Percentiles rank a stretch among this genome's conserved stretches.
Conservation (phyloP, 2,797 vertebrate species). For the Phoebastria nigripes region DNA sequence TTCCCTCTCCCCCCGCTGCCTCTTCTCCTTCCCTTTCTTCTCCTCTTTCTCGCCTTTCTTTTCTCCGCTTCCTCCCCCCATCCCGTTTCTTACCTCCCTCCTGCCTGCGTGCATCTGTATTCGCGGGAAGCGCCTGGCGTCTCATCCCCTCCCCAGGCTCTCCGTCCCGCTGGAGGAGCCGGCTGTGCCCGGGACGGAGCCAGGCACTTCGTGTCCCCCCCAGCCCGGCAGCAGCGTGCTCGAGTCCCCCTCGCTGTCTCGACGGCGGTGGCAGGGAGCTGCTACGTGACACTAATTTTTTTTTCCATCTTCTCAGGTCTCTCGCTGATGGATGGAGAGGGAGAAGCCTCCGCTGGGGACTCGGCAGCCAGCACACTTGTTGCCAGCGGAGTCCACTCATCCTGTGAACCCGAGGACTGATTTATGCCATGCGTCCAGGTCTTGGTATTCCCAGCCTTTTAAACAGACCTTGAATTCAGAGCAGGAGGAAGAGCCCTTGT, state of each 20-base stretch:
- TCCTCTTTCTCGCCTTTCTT: not conserved
- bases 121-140: accelerated
- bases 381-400: not conserved
- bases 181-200: accelerated
- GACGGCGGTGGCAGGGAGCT: accelerated
- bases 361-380: not conserved
- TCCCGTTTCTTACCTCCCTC: not conserved
- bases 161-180: accelerated
- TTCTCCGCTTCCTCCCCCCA: not conserved
- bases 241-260: not conserved
- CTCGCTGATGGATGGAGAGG: not conserved
- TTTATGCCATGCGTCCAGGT: not conserved
- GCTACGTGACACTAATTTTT: not conserved
- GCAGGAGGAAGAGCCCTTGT: not conserved
- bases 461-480: not conserved
- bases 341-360: not conserved
- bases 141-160: not conserved
- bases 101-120: accelerated
- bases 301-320: not conserved
- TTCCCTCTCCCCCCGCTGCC: not conserved
- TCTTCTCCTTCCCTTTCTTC: not conserved
- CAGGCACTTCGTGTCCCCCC: too few relatives aligned
- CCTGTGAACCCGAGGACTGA: not conserved
- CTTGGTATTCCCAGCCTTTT: not conserved
- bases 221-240: accelerated